Evolutionary conservation across 1,140 invertebrate species (phyloP), one percentile per base, ranked within the genome.

Genomic region (Drosophila ohnishii): DNA sequence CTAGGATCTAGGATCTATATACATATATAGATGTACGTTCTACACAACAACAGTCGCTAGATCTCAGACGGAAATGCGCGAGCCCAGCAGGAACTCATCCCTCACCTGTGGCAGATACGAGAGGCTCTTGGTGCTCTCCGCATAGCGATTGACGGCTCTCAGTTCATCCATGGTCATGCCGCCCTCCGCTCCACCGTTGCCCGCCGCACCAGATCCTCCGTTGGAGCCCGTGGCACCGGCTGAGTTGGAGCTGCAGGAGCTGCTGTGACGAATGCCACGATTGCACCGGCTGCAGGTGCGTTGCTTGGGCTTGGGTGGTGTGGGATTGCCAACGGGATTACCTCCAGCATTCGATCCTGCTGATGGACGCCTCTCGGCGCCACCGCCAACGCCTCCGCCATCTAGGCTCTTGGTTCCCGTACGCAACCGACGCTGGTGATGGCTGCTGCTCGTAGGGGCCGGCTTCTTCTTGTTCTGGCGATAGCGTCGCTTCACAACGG

Each of bases 41-140:
- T 61, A 66, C 65, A 59, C 69, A 55, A 34, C 65, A 58, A 70
- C 51, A 37, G 42, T 59, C 53, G 66, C 44, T 58, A 39, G n/a
- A 32, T 60, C 78, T 82, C 76, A 91, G 75, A 91, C 86, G 66
- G 90, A 91, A 75, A 91, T 89, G 75, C 85, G 80, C 75, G 90
- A 90, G 80, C 80, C 81, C 72, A 78, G 83, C 79, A 91, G 80
- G 78, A 81, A 86, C 79, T 91, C 80, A 90, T 92, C 88, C 92
- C 92, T 93, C 94, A 96, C 96, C 95, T 97, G 96, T 77, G 97
- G 97, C 88, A 98, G 93, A 92, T 96, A 98, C 75, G 96, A 96
- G 78, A 98, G 94, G 92, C 96, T 97, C 92, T 97, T 97, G 16
- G 97, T 97, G 92, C 96, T 97, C 92, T 98, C 97, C n/a, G 97